Base-by-base conservation (phyloP, 2,888 invertebrate species). In the Aspidiotus destructor region DNA sequence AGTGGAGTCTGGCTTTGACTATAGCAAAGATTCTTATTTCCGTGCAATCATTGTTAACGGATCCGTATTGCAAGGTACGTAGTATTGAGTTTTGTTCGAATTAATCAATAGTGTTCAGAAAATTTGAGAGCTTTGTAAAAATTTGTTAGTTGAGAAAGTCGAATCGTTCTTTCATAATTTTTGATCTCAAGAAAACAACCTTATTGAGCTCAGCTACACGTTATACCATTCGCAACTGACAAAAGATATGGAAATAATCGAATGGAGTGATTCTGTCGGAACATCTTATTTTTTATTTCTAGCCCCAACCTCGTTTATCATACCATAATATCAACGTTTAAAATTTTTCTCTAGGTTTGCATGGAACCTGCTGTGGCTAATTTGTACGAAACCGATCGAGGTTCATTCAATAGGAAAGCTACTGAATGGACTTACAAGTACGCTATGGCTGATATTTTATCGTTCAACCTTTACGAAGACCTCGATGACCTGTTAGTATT, bases 1-100 rank as follows among this genome's bases (percentile, higher is more conserved):
- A 96, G 80, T 96, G 95, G 95, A 92, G 92, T n/a, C 80, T 94
- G 71, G 94, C 93, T 0, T 80, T 95, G 72, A 94, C 94, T 55
- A 87, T 95, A 75, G 88, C 90, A 73, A 95, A 92, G 77, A 86
- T 92, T 70, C 83, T 92, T 73, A 85, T 92, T 71, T 92, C 91
- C 65, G 87, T 92, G 72, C 92, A 92, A 80, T 91, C 90, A 74
- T 80, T 92, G 70, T 82, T 92, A 70, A 92, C 92, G 0, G 95
- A 95, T 79, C 93, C 94, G 0, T 93, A 88, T 75, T 90, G 90
- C 74, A 85, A 87, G 76, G 88, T 88, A 73, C 13, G 61, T 81
- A 81, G 2, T 48, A 48, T 11, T 48, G n/a, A 48, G 6, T 48
- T 48, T n/a, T 48, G n/a, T 48, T n/a, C 6, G 48, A 48, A 48